phyloP scores from a whole-genome alignment of 1,140 invertebrate species.

The Ooceraea biroi region DNA sequence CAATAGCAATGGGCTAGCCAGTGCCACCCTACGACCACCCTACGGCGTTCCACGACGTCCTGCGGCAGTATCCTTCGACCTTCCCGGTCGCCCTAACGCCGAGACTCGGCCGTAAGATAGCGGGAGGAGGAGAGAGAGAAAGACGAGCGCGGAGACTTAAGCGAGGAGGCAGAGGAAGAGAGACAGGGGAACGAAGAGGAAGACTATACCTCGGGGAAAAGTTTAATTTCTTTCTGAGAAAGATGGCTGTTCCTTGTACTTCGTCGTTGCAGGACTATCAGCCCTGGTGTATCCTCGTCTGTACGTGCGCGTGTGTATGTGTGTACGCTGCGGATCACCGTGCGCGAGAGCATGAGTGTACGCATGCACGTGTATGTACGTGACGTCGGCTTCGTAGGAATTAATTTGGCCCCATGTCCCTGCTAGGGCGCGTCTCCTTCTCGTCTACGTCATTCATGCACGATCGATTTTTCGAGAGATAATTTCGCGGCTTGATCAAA shows the following conservation, averaged over 20 bases:
- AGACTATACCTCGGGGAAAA: constrained; percentile 82
- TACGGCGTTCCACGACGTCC: constrained; percentile 56
- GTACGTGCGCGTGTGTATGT: constrained; percentile 38
- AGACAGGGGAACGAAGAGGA: constrained; percentile 38
- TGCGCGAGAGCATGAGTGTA: background rate
- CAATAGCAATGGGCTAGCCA: constrained; percentile 82
- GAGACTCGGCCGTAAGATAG: constrained; percentile 42
- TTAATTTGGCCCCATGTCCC: constrained; percentile 74
- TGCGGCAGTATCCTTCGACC: constrained; percentile 73
- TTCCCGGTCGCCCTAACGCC: constrained; percentile 71
- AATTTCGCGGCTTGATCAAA: background rate
- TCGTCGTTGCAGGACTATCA: constrained; percentile 61
- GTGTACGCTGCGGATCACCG: background rate
- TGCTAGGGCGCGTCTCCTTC: constrained; percentile 61
- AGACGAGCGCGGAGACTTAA: too few relatives aligned
- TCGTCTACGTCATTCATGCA: constrained; percentile 55
- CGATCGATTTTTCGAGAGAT: constrained; percentile 65
- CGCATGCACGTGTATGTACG: background rate
- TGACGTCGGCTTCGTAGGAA: constrained; percentile 67
- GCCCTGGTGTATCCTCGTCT: constrained; percentile 30
- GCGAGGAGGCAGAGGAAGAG: background rate
- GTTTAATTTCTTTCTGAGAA: constrained; percentile 84
- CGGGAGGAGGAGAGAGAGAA: constrained; percentile 24
- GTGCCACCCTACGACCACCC: constrained; percentile 64
- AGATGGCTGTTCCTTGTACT: constrained; percentile 80